Evolutionary conservation across 2,888 invertebrate genomes (phyloP).

Genomic region (Pyrocoelia pectoralis): DNA sequence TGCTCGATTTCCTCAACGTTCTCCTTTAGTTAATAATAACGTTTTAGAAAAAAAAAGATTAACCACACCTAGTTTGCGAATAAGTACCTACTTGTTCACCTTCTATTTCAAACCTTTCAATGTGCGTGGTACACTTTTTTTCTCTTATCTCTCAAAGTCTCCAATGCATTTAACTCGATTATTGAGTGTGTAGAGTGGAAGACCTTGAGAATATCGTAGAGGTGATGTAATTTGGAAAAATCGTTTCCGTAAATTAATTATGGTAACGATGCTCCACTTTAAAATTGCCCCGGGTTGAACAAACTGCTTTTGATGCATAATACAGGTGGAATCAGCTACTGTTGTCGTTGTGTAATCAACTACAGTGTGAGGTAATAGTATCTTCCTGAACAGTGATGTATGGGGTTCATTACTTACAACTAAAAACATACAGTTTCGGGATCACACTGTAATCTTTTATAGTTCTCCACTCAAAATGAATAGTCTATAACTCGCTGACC

Average conservation of each 20-base stretch:
- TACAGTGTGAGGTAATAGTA: neutral
- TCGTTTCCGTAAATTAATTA: neutral
- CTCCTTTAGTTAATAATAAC: neutral
- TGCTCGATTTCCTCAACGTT: neutral
- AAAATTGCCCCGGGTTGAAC: neutral
- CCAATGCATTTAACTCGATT: neutral
- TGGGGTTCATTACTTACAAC: no score
- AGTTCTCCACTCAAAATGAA: no score
- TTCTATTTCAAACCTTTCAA: slow-evolving; percentile 2
- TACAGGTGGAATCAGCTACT: neutral
- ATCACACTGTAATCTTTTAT: no score
- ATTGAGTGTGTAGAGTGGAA: neutral
- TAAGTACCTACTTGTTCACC: slow-evolving; percentile 1
- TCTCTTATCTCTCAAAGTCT: neutral
- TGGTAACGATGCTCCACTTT: neutral
- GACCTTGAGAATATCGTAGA: neutral
- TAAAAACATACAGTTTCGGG: no score
- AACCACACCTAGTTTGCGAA: slow-evolving; percentile 8
- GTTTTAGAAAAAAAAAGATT: neutral
- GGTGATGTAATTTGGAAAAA: neutral
- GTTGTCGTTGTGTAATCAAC: neutral
- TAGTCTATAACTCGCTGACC: no score
- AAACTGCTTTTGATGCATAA: neutral
- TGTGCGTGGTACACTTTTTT: slow-evolving; percentile 2
- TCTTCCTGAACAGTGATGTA: no score